Percentiles rank a stretch among this genome's conserved stretches.
Conservation (phyloP, 1,140 invertebrate species). For the Cyphomyrmex costatus region DNA sequence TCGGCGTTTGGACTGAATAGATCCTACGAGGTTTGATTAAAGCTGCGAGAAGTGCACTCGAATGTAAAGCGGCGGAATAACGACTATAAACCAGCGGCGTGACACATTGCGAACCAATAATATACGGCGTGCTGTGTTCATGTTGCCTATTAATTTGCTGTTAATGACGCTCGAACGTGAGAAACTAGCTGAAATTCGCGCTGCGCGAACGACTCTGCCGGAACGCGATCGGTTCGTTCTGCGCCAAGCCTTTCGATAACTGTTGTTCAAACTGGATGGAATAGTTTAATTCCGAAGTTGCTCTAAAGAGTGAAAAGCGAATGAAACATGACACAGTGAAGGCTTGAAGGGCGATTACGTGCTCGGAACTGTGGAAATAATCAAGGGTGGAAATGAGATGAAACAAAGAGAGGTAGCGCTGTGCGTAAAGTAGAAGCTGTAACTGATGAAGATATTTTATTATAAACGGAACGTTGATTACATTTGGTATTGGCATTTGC, state of each 20-base stretch:
- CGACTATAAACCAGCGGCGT: slow-evolving; percentile 43
- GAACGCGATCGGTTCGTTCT: background rate
- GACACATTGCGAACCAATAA: slow-evolving; percentile 47
- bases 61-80: slow-evolving; percentile 53
- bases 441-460: slow-evolving; percentile 35
- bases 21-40: slow-evolving; percentile 16
- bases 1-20: slow-evolving; percentile 6
- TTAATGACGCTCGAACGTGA: slow-evolving; percentile 49
- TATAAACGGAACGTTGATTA: slow-evolving; percentile 16
- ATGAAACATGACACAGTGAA: background rate
- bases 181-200: slow-evolving; percentile 6
- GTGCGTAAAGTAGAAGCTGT: background rate
- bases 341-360: background rate
- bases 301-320: slow-evolving; percentile 29
- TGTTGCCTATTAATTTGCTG: slow-evolving; percentile 56
- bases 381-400: slow-evolving; percentile 8
- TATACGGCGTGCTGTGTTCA: slow-evolving; percentile 37
- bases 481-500: background rate
- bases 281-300: slow-evolving; percentile 28
- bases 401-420: background rate
- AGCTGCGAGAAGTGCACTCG: slow-evolving; percentile 49
- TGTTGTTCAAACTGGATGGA: slow-evolving; percentile 17
- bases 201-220: slow-evolving; percentile 2
- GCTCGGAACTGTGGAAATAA: slow-evolving; percentile 9
- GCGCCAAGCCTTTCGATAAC: slow-evolving; percentile 29